phyloP scores from a whole-genome alignment of 1,140 invertebrate species.

The Caenorhabditis remanei region DNA sequence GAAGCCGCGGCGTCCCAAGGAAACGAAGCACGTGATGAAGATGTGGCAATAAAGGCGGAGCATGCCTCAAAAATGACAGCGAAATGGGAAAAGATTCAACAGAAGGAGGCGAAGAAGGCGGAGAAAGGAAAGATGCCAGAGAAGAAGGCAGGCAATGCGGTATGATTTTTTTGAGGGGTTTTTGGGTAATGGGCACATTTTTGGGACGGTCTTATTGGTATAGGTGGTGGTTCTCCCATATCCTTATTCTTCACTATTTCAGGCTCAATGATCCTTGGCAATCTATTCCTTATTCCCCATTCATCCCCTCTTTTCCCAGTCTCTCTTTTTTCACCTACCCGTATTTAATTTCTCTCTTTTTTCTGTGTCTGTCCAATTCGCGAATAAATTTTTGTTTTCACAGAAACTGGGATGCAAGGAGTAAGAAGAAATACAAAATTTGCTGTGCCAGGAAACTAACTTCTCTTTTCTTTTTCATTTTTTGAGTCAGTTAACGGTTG shows the following conservation, averaged over 20 bases:
- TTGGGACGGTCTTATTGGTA: neutral
- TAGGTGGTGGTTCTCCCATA: neutral
- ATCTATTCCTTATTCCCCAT: slow-evolving; percentile 5
- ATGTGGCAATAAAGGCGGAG: slow-evolving; percentile 66
- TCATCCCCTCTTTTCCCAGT: neutral
- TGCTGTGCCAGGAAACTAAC: slow-evolving; percentile 30
- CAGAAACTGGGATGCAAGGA: slow-evolving; percentile 21
- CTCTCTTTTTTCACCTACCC: neutral
- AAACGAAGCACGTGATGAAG: slow-evolving; percentile 54
- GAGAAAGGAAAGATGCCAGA: slow-evolving; percentile 76
- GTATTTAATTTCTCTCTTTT: neutral
- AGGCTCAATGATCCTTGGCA: no score
- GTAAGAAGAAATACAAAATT: slow-evolving; percentile 5
- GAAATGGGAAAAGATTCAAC: slow-evolving; percentile 78
- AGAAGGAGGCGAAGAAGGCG: slow-evolving; percentile 77
- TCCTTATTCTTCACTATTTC: no score
- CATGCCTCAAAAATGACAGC: slow-evolving; percentile 77
- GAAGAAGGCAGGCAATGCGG: slow-evolving; percentile 67
- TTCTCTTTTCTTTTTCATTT: neutral
- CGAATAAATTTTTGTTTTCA: neutral
- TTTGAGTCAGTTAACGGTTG: neutral
- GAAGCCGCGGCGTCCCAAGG: slow-evolving; percentile 17
- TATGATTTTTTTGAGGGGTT: neutral
- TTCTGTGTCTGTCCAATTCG: slow-evolving; percentile 21
- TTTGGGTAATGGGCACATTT: slow-evolving; percentile 59